phyloP scores from a whole-genome alignment of 2,113 vertebrate genomes.

The Xiphorhynchus elegans region DNA sequence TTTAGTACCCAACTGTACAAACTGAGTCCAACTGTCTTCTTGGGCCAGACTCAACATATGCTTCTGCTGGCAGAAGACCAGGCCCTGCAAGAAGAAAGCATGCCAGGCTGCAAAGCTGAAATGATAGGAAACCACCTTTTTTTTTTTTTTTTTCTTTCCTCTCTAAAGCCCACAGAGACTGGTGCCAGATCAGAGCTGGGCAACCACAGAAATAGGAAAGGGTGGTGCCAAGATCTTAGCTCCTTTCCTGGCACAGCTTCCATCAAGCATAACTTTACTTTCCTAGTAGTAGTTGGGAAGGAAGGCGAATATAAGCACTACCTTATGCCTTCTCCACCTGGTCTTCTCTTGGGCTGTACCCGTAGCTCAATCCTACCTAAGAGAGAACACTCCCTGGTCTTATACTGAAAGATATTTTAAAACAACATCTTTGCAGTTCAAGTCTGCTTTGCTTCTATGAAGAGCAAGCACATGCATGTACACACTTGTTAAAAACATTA shows the following conservation, averaged over 20 bases:
- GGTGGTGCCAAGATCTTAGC: background rate
- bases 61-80: conserved; percentile 10
- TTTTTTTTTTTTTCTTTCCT: conserved; percentile 4
- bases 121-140: background rate
- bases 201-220: background rate
- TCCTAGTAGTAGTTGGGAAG: background rate
- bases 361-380: background rate
- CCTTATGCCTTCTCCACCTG: background rate
- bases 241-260: conserved; percentile 15
- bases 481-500: background rate
- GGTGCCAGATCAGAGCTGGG: background rate
- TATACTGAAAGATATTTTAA: background rate
- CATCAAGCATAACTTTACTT: background rate
- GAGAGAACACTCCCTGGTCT: background rate
- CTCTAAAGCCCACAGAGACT: background rate
- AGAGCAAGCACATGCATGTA: background rate
- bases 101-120: background rate
- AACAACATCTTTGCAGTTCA: background rate
- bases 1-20: background rate
- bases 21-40: background rate
- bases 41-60: background rate
- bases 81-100: background rate
- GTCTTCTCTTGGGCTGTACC: background rate
- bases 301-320: background rate
- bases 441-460: background rate